Evolutionary conservation across 2,888 invertebrate species (phyloP).

Genomic region (Myopa testacea): DNA sequence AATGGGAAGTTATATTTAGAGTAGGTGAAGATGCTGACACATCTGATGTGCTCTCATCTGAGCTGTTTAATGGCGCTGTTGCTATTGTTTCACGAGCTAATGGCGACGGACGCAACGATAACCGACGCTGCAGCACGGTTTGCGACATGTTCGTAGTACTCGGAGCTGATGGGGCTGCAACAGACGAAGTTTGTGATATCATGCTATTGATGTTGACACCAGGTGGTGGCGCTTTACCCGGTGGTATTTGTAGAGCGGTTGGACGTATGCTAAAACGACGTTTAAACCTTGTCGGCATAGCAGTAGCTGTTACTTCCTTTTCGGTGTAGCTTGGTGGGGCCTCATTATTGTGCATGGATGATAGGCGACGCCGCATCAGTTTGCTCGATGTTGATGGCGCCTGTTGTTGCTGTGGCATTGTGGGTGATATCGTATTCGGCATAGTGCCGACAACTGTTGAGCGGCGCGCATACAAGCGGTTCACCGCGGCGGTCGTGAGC

Average conservation of each 20-base stretch:
- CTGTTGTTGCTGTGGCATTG: neutral
- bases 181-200: slow-evolving; percentile 24
- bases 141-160: slow-evolving; percentile 51
- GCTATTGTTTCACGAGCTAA: slow-evolving; percentile 60
- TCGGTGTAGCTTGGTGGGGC: slow-evolving; percentile 66
- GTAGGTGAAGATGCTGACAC: slow-evolving; percentile 23
- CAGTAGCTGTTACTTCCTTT: slow-evolving; percentile 43
- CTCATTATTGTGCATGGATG: slow-evolving; percentile 56
- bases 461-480: slow-evolving; percentile 62
- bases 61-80: slow-evolving; percentile 31
- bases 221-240: slow-evolving; percentile 65
- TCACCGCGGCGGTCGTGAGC: slow-evolving; percentile 56
- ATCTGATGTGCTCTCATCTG: neutral
- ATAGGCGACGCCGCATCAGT: slow-evolving; percentile 53
- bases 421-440: slow-evolving; percentile 43
- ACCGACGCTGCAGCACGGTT: slow-evolving; percentile 62
- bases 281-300: slow-evolving; percentile 58
- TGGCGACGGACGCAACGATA: slow-evolving; percentile 66
- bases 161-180: slow-evolving; percentile 41
- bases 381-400: slow-evolving; percentile 39
- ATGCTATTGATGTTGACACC: slow-evolving; percentile 49
- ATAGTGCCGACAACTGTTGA: slow-evolving; percentile 64
- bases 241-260: slow-evolving; percentile 65
- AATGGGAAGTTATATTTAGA: slow-evolving; percentile 40
- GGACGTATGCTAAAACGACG: slow-evolving; percentile 66